Evolutionary conservation across 53 echinoderm and acorn worm species (phyloP), one percentile per base, ranked within the genome.

Genomic region (Temnopleurus reevesii): DNA sequence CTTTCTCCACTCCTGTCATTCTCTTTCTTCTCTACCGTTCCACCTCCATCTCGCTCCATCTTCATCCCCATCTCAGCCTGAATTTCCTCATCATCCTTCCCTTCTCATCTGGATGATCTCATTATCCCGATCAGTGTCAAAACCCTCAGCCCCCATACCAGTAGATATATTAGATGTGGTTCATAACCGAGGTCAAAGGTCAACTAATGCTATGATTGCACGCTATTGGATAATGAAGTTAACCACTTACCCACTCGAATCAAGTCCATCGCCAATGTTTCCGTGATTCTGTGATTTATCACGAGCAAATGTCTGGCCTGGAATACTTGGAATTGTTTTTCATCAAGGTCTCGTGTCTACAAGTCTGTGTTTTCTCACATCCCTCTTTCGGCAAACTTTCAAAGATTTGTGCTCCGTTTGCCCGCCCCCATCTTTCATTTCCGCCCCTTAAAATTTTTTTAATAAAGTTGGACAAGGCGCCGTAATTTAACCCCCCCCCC

Each of bases 81-180:
- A n/a, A n/a, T n/a, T n/a, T n/a, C n/a, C n/a, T n/a, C n/a, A n/a
- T n/a, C n/a, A n/a, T n/a, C n/a, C n/a, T n/a, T n/a, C n/a, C n/a
- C n/a, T n/a, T n/a, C n/a, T n/a, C n/a, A n/a, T n/a, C n/a, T n/a
- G n/a, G n/a, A n/a, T n/a, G n/a, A n/a, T n/a, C n/a, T 38, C 71
- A 71, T n/a, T 41, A 19, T 47, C 79, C 26, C 79, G 27, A 79
- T 79, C 79, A 46, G 30, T 79, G 79, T 49, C 79, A 79, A 49
- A 79, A 8, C 49, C 46, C 46, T 26, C 49, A 79, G 79, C 46
- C 79, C 79, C 46, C 79, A 79, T 49, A 27, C 49, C 79, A 49
- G 79, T 26, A 47, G 79, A 49, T n/a, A 79, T 46, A 79, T 46
- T 15, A 28, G 46, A 27, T 79, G 79, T 79, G 79, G 79, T 79